Conservation (phyloP, 2,888 invertebrate genomes). For the Yponomeuta evonymella region DNA sequence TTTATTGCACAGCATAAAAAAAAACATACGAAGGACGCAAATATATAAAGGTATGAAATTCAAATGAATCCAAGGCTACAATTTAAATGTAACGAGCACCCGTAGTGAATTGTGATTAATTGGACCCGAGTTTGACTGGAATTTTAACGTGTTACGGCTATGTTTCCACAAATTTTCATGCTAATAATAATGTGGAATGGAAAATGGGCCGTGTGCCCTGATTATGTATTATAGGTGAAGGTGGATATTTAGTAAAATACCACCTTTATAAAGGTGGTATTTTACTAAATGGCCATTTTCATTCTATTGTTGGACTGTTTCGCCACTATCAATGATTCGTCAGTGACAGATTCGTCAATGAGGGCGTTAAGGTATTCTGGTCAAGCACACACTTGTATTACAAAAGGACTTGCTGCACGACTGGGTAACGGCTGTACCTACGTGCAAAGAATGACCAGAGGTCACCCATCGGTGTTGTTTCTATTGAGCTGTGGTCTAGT, state of each 20-base stretch:
- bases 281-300: neutral
- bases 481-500: neutral
- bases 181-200: neutral
- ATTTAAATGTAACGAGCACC: neutral
- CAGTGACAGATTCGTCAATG: constrained; percentile 5
- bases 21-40: neutral
- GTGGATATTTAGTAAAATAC: no score
- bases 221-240: no score
- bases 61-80: neutral
- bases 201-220: neutral
- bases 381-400: constrained; percentile 5
- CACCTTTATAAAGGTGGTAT: no score
- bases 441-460: neutral
- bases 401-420: constrained; percentile 1
- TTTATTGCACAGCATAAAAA: neutral
- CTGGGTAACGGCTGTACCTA: neutral
- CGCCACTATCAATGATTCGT: neutral
- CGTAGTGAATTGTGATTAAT: constrained; percentile 6
- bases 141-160: constrained; percentile 2
- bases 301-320: neutral
- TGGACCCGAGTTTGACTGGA: neutral
- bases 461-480: neutral
- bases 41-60: neutral
- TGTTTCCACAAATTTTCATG: neutral
- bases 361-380: neutral